Evolutionary conservation across 2,797 vertebrate genomes (phyloP).

Genomic region (Poecilia wingei): DNA sequence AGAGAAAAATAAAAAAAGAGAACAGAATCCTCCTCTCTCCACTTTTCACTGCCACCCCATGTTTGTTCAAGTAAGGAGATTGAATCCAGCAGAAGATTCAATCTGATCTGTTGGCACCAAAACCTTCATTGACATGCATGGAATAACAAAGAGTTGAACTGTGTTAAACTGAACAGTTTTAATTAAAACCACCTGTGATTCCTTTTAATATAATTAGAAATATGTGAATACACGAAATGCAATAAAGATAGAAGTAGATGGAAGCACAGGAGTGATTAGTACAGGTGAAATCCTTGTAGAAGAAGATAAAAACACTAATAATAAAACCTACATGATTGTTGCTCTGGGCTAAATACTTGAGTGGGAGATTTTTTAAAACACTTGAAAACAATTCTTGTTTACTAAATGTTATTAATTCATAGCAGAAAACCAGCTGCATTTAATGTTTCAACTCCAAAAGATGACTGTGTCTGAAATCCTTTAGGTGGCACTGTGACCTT

Average conservation of each 20-base stretch:
- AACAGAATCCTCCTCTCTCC: neutral
- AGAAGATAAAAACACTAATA: neutral
- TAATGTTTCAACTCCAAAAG: neutral
- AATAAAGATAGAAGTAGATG: neutral
- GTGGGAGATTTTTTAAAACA: too few relatives aligned
- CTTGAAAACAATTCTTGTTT: too few relatives aligned
- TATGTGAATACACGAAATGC: neutral
- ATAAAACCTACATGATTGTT: neutral
- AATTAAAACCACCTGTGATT: neutral
- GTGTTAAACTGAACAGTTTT: neutral
- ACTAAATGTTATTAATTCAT: neutral
- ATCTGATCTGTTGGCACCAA: neutral
- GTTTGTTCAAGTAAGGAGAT: neutral
- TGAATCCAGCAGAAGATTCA: conserved; percentile 1
- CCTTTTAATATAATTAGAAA: neutral
- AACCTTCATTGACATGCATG: neutral
- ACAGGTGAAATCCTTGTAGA: neutral
- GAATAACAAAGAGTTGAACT: neutral
- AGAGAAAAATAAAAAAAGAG: too few relatives aligned
- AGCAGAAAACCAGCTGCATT: neutral
- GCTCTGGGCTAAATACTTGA: neutral
- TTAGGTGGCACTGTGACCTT: neutral
- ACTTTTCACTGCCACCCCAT: too few relatives aligned
- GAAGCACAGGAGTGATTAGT: neutral
- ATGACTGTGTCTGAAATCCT: neutral